A percentile compares a stretch with the other conserved stretches of the same genome.
Evolutionary conservation across 2,888 invertebrate genomes (phyloP).

Genomic region (Drosophila villosipedis): DNA sequence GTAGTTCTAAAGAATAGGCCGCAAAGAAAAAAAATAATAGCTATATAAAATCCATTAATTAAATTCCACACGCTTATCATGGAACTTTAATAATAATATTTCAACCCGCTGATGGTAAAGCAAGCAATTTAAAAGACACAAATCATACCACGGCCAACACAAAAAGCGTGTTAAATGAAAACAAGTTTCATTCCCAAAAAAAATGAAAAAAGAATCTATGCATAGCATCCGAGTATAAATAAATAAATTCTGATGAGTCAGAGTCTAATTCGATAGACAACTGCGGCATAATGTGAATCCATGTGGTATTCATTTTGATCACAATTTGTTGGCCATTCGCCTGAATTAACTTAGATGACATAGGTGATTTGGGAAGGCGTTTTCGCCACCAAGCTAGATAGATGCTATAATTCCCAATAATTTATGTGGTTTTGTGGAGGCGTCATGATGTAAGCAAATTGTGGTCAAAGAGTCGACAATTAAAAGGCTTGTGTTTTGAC

Average conservation of each 20-base stretch:
- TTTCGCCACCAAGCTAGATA: conserved; percentile 2
- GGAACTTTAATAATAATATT: conserved; percentile 53
- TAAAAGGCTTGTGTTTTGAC: conserved; percentile 25
- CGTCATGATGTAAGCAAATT: conserved; percentile 25
- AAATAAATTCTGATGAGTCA: conserved; percentile 60
- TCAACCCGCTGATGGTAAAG: conserved; percentile 37
- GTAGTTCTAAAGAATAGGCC: conserved; percentile 1
- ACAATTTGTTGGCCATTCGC: conserved; percentile 33
- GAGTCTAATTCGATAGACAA: conserved; percentile 17
- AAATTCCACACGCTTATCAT: conserved; percentile 57
- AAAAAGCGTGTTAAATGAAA: conserved; percentile 14
- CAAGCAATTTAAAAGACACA: conserved; percentile 72
- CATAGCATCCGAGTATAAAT: conserved; percentile 23
- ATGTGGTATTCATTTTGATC: conserved; percentile 10
- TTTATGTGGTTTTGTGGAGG: conserved; percentile 19
- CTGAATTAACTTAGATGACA: conserved; percentile 56
- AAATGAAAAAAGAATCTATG: conserved; percentile 21
- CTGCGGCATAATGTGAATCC: conserved; percentile 37
- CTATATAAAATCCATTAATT: conserved; percentile 42
- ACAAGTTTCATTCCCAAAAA: conserved; percentile 46
- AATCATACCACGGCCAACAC: conserved; percentile 50
- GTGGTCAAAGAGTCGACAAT: conserved; percentile 22
- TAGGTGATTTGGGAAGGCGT: conserved; percentile 37
- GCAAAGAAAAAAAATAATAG: conserved; percentile 1
- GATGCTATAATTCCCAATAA: conserved; percentile 22